Conservation (phyloP, 2,797 vertebrate species). For the Gephyroberyx darwinii region DNA sequence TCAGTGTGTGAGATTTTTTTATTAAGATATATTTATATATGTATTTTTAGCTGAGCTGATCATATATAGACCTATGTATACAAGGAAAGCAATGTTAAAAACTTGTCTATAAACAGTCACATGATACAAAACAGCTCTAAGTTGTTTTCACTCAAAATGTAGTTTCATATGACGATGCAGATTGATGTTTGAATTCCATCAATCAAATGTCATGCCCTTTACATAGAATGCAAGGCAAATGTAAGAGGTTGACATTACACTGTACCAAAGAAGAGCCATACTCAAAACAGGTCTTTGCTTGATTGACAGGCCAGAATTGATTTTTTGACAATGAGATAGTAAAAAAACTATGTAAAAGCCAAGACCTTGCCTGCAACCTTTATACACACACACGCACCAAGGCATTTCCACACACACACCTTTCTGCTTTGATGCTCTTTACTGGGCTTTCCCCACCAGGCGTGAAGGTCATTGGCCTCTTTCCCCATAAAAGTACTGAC, state of each 20-base stretch:
- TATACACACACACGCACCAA: conserved; percentile 13
- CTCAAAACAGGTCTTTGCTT: conserved; percentile 30
- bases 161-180: background rate
- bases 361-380: conserved; percentile 17
- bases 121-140: too few relatives aligned
- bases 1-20: too few relatives aligned
- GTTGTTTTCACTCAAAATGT: background rate
- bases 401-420: background rate
- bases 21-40: too few relatives aligned
- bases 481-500: conserved; percentile 50
- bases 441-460: conserved; percentile 41
- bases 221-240: conserved; percentile 53
- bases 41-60: too few relatives aligned
- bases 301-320: conserved; percentile 63
- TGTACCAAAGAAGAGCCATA: conserved; percentile 20
- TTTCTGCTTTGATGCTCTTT: conserved; percentile 61
- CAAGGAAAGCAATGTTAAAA: too few relatives aligned
- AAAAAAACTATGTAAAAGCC: conserved; percentile 20
- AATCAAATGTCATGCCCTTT: conserved; percentile 61
- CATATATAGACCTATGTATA: too few relatives aligned
- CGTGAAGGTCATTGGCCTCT: conserved; percentile 65
- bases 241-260: conserved; percentile 47
- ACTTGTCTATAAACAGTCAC: too few relatives aligned
- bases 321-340: conserved; percentile 61
- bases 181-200: conserved; percentile 57